These are phyloP conservation scores for Cottoperca gobio DNA, from an alignment of 2,797 vertebrate genomes.

Conservation along the genomic window DNA sequence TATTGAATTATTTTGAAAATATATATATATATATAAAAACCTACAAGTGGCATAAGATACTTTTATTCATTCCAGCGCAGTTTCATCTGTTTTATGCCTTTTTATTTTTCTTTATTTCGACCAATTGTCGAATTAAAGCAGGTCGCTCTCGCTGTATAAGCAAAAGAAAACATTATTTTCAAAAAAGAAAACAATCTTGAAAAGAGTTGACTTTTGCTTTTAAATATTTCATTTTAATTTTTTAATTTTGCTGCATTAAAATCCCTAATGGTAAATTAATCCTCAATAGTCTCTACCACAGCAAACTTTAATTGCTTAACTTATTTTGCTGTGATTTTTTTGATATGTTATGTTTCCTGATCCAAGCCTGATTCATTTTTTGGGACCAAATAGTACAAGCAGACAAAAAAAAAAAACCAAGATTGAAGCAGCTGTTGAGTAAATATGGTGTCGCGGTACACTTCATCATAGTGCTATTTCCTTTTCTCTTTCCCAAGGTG, in stretches of 20 bases:
- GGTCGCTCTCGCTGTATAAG: not conserved
- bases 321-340: slow-evolving; percentile 26
- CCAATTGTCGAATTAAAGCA: slow-evolving; percentile 20
- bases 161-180: not conserved
- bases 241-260: too few relatives aligned
- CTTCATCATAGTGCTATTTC: slow-evolving; percentile 9
- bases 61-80: slow-evolving; percentile 14
- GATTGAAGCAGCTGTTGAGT: slow-evolving; percentile 16
- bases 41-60: slow-evolving; percentile 8
- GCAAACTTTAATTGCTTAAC: slow-evolving; percentile 17
- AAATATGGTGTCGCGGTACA: slow-evolving; percentile 29
- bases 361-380: slow-evolving; percentile 17
- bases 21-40: slow-evolving; percentile 7
- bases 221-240: too few relatives aligned
- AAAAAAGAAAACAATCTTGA: slow-evolving; percentile 16
- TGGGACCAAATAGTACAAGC: slow-evolving; percentile 33
- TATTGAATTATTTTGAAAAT: slow-evolving; percentile 27
- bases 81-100: slow-evolving; percentile 16
- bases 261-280: slow-evolving; percentile 16
- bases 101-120: slow-evolving; percentile 10
- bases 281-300: slow-evolving; percentile 13
- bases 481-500: slow-evolving; percentile 31
- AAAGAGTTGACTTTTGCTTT: not conserved
- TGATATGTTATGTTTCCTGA: slow-evolving; percentile 20
- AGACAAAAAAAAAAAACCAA: slow-evolving; percentile 18